Base-by-base conservation (phyloP, 2,888 invertebrate genomes). In the Athalia cordata region DNA sequence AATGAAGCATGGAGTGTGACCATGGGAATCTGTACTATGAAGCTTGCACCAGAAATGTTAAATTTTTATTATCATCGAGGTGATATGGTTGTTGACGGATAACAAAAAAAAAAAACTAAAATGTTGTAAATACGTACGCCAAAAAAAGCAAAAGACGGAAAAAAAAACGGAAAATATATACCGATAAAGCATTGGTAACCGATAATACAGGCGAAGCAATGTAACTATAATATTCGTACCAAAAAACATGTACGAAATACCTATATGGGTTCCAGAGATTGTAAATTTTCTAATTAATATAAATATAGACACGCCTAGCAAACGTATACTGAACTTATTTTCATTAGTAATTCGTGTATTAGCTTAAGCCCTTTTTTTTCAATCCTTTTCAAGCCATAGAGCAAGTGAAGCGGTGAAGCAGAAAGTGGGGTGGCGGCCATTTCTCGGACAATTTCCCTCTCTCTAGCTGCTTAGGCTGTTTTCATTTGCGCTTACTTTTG, bases 1-100 rank as follows among this genome's bases (percentile, higher is more conserved):
- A 88, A 89, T 78, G 7, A 15, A 72, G 45, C 59, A 15, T 77
- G 45, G 50, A 70, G 66, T 75, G 75, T 57, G 57, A 49, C 61
- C 64, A 79, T 78, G 79, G 74, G 74, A 78, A 79, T 47, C 45
- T 75, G 77, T 80, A 72, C 62, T 59, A 77, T 80, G 81, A 70
- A 77, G 66, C 76, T 52, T 49, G 66, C 72, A n/a, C 47, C 29
- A 47, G 9, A 3, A 15, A 68, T 50, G 43, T 68, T n/a, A 57
- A 67, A 15, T 68, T 11, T 68, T 29, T 68, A 68, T 52, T 52
- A 68, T 68, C 15, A 55, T 43, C n/a, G 29, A 29, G 11, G 49
- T 6, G 49, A 43, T 9, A 68, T 52, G 52, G n/a, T 68, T 68
- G 43, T 11, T 55, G n/a, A 55, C 55, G 29, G 52, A n/a, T 61